Evolutionary conservation across 1,140 invertebrate genomes (phyloP), one percentile per base, ranked within the genome.

Genomic region (Vanessa tameamea): DNA sequence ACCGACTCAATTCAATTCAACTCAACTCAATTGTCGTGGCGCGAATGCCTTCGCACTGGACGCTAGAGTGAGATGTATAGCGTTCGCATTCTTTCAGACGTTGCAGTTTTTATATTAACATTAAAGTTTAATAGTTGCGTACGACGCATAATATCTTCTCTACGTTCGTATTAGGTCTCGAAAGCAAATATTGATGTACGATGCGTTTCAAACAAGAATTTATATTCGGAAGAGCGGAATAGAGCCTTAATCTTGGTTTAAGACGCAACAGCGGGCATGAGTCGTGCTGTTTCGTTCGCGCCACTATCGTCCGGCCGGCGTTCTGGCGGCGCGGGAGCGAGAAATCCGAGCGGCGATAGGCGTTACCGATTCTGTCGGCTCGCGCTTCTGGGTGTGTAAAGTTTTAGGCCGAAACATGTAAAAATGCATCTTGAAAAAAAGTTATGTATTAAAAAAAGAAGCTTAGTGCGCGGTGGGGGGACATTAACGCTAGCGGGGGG

Each of bases 341-440:
- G 90, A 92, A 82, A 81, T 76, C 88, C 86, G 87, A 85, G 51
- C 64, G 31, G 7, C 74, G 86, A 90, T 80, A 91, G 90, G 90
- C 90, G 90, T 85, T 84, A 81, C 90, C 89, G 75, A 64, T 83
- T 85, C 77, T 82, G 64, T 87, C 87, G 78, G 81, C 82, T 85
- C 82, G 64, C 77, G 67, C 87, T 82, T 72, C 83, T 92, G 89
- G 90, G 88, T 90, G 90, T 90, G 89, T 92, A 92, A 92, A 92
- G 89, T 92, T 92, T 92, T 91, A 91, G 90, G 88, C 90, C 88
- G 88, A 92, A 92, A 92, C 90, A 90, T 91, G 90, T 92, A 92
- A 92, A 92, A 92, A 91, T 92, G 90, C 90, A 92, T 92, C 89
- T 92, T 92, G 90, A 91, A 92, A 92, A 92, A 92, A 92, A 92